Evolutionary conservation across 2,888 invertebrate species (phyloP).

Genomic region (Synergus gifuensis): DNA sequence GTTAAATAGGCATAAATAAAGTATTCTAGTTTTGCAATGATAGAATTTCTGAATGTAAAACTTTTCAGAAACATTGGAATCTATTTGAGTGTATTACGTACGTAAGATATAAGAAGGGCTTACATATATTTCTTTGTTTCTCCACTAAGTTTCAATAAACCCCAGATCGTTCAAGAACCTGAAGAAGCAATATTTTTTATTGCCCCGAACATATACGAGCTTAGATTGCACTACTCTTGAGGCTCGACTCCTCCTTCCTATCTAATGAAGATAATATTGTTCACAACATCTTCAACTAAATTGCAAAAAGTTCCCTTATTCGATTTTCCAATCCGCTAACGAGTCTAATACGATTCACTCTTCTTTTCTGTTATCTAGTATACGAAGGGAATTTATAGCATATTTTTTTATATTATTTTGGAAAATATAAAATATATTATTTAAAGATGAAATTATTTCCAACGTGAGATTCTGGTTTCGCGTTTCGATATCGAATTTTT

Average conservation of each 20-base stretch:
- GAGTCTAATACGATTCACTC: not conserved
- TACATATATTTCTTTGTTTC: constrained; percentile 14
- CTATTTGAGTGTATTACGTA: not conserved
- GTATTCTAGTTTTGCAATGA: too few relatives aligned
- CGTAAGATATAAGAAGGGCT: not conserved
- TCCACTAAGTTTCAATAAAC: constrained; percentile 61
- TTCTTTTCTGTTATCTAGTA: not conserved
- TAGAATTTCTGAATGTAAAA: not conserved
- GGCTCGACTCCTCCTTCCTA: constrained; percentile 19
- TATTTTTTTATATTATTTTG: not conserved
- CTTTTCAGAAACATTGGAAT: not conserved
- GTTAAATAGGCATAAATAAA: too few relatives aligned
- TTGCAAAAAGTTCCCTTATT: not conserved
- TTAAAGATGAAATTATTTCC: not conserved
- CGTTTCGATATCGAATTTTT: constrained; percentile 7
- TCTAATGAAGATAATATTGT: constrained; percentile 35
- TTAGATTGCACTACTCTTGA: constrained; percentile 26
- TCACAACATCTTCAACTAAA: constrained; percentile 25
- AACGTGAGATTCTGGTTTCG: not conserved
- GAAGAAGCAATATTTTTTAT: constrained; percentile 71
- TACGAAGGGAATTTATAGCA: not conserved
- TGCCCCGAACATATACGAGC: constrained; percentile 54
- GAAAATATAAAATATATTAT: not conserved
- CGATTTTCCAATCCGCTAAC: not conserved
- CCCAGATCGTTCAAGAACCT: constrained; percentile 61